Evolutionary conservation across 1,140 invertebrate genomes (phyloP).

Genomic region (Diabrotica virgifera): DNA sequence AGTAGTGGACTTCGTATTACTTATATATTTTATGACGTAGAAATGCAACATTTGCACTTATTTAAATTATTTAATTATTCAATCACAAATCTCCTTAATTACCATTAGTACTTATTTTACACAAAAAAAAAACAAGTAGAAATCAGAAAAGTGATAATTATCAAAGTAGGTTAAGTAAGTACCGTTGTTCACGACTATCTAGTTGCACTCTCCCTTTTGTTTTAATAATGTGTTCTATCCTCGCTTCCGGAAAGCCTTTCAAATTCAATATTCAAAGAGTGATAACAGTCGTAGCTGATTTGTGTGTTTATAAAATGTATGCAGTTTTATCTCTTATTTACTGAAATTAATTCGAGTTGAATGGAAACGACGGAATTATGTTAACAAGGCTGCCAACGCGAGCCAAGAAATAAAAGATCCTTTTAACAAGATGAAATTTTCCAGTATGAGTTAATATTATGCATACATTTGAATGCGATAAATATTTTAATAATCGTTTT

Average conservation of each 20-base stretch:
- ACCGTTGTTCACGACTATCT: neutral
- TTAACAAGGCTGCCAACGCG: neutral
- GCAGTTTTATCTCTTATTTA: neutral
- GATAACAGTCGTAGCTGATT: slow-evolving; percentile 2
- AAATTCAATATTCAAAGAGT: slow-evolving; percentile 3
- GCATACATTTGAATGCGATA: too few relatives aligned
- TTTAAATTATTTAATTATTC: too few relatives aligned
- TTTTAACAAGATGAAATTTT: neutral
- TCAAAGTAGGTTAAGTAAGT: slow-evolving; percentile 1
- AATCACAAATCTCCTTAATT: too few relatives aligned
- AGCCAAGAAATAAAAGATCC: neutral
- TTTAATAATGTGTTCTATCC: neutral
- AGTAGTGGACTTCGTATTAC: too few relatives aligned
- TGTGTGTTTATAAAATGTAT: slow-evolving; percentile 3
- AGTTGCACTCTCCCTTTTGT: neutral
- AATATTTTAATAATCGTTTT: too few relatives aligned
- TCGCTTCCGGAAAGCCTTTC: neutral
- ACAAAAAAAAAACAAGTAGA: too few relatives aligned
- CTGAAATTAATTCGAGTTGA: neutral
- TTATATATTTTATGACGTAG: too few relatives aligned
- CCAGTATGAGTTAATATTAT: neutral
- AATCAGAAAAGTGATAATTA: neutral
- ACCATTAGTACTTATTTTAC: too few relatives aligned
- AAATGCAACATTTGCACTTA: too few relatives aligned
- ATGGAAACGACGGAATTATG: neutral